Evolutionary conservation across 2,888 invertebrate genomes (phyloP), one percentile per base, ranked within the genome.

Genomic region (Crepidodera aurea): DNA sequence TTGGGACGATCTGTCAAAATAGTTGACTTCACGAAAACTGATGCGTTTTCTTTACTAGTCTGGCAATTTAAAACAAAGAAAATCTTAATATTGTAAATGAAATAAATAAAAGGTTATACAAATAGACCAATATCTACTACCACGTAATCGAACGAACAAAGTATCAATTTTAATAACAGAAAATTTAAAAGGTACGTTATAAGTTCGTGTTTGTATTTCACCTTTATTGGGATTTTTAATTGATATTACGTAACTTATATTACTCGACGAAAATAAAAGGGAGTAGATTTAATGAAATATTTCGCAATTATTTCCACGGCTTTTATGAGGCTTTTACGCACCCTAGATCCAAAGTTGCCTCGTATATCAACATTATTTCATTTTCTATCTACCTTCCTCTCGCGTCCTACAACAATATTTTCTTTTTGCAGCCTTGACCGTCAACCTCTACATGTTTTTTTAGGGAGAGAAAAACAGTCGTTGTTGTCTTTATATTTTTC

Each of bases 331-430:
- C 10, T 40, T 40, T 40, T 40, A 40, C 40, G 40, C 7, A 40
- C 40, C 8, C 10, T 1, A 40, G 5, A 40, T 3, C 32, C 18
- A 8, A 40, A 40, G 16, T 40, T 40, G 40, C 8, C 10, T 40
- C 40, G 40, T 40, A 40, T 40, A 40, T 40, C 40, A 18, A 18
- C 18, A 34, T 12, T 34, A 34, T 40, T 40, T 40, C 2, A 40
- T 40, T 40, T n/a, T 40, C 40, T 4, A 40, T 40, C 40, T 8
- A 5, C 2, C 40, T 16, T 2, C 13, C 8, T 10, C 10, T n/a
- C 34, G 16, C 40, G 40, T 40, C 40, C 40, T 40, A 18, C 10
- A 40, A 40, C 8, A 40, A 40, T 40, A 40, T 40, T 40, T 40
- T 7, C 8, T 18, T 40, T 18, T 18, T 18, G 1, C 16, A 40